Evolutionary conservation across 2,797 vertebrate genomes (phyloP).

Genomic region (Petrocephalus schoutedeni): DNA sequence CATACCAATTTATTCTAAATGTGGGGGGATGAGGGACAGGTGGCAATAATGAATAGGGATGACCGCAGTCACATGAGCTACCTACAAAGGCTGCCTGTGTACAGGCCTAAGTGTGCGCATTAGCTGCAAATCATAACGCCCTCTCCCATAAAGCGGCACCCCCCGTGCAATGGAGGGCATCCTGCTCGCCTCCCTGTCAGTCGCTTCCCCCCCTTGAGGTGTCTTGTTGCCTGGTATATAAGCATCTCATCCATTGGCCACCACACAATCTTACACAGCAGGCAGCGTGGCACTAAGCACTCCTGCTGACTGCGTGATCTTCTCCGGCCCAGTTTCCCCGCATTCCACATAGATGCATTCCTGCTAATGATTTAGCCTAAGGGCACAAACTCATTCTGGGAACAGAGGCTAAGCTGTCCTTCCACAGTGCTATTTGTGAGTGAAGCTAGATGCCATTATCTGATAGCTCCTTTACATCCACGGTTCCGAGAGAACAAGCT

Average conservation of each 20-base stretch:
- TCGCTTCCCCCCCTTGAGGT: neutral
- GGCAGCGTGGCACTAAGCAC: neutral
- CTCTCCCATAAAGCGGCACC: neutral
- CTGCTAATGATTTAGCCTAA: conserved; percentile 17
- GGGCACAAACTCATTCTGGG: conserved; percentile 37
- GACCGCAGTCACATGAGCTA: neutral
- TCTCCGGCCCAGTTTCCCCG: neutral
- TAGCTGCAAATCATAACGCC: neutral
- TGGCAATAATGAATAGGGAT: neutral
- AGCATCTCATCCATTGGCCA: neutral
- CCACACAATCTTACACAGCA: neutral
- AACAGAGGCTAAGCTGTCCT: conserved; percentile 25
- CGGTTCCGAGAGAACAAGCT: conserved; percentile 28
- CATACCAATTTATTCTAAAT: neutral
- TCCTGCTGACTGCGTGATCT: neutral
- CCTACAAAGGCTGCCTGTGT: neutral
- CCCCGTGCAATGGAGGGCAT: neutral
- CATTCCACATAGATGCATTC: conserved; percentile 3
- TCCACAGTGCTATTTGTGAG: conserved; percentile 29
- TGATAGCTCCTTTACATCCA: conserved; percentile 37
- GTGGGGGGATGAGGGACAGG: neutral
- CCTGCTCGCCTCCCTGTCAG: neutral
- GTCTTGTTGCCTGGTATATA: neutral
- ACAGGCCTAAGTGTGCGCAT: neutral
- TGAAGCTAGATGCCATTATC: conserved; percentile 44